phyloP scores from a whole-genome alignment of 2,888 invertebrate genomes.

The Parasteatoda lunata region DNA sequence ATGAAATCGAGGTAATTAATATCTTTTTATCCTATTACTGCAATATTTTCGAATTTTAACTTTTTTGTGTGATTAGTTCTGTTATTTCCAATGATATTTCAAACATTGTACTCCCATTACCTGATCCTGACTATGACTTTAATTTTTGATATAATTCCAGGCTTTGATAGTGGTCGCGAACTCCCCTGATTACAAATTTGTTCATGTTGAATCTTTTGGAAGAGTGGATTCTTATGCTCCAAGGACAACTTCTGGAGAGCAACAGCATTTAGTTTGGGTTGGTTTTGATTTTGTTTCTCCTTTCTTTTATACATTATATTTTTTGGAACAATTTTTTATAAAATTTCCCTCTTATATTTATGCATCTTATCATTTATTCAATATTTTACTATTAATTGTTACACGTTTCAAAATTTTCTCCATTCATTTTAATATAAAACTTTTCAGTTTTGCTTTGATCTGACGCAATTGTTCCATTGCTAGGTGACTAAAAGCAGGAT shows the following conservation, averaged over 20 bases:
- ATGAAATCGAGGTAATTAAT: constrained; percentile 77
- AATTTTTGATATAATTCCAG: constrained; percentile 76
- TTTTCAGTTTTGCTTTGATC: neutral
- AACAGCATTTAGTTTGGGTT: constrained; percentile 94
- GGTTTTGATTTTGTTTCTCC: neutral
- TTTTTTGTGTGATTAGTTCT: neutral
- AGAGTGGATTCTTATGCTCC: constrained; percentile 90
- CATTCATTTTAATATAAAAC: neutral
- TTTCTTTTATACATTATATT: neutral
- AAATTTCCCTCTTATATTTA: neutral
- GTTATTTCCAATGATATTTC: no score
- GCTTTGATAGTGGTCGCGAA: constrained; percentile 89
- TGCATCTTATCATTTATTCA: neutral
- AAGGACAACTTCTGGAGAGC: constrained; percentile 91
- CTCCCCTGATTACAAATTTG: constrained; percentile 83
- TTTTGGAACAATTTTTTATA: no score
- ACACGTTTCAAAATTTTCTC: neutral
- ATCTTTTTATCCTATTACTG: neutral
- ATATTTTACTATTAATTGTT: neutral
- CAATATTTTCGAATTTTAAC: neutral
- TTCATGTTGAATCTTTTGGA: constrained; percentile 90
- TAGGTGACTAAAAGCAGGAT: no score
- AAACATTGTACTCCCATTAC: no score
- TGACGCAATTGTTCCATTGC: no score
- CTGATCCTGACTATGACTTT: no score